Base-by-base conservation (phyloP, 30 jellyfish, hydroid and myxozoan genomes). In the Haliclystus octoradiatus region DNA sequence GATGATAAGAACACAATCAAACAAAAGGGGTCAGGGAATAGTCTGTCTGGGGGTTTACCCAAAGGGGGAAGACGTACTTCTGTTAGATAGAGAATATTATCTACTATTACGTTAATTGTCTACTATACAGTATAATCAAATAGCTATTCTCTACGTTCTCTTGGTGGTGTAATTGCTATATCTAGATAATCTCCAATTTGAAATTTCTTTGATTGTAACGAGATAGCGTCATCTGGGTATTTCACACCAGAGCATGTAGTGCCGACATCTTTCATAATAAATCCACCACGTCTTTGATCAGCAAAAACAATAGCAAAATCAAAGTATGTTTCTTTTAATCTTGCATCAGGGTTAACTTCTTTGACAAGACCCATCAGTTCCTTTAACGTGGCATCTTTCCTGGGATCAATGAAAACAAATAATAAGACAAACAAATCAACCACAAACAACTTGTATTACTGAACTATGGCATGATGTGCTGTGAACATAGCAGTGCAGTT, bases 111-210 rank as follows among this genome's bases (percentile, higher is more conserved):
- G 19, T n/a, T n/a, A n/a, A n/a, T n/a, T n/a, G n/a, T n/a, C n/a
- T n/a, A n/a, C n/a, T n/a, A n/a, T n/a, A n/a, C n/a, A 40, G 14
- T 40, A 5, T 40, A 40, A 40, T 5, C 57, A 9, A 40, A 40
- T 5, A 9, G 9, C 57, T 40, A 40, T 9, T 85, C 96, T 33
- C 96, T 33, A 49, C 97, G 73, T 33, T 88, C 95, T 35, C 85
- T 84, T 24, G 93, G 95, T 23, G 82, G 65, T 40, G 83, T 60
- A 32, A 88, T 88, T 2, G 97, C 93, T 32, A 88, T 77, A 73
- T 88, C 97, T n/a, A 88, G 62, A 51, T 66, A 88, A 73, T 88
- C 97, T 22, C 97, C 97, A 34, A 88, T 82, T 27, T 82, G 97
- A 63, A 88, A 88, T 77, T 78, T 88, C 82, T 72, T 88, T 33